These are phyloP conservation scores for Phrynocephalus guinanensis DNA, from an alignment of 2,797 vertebrate species.

Conservation along the genomic window DNA sequence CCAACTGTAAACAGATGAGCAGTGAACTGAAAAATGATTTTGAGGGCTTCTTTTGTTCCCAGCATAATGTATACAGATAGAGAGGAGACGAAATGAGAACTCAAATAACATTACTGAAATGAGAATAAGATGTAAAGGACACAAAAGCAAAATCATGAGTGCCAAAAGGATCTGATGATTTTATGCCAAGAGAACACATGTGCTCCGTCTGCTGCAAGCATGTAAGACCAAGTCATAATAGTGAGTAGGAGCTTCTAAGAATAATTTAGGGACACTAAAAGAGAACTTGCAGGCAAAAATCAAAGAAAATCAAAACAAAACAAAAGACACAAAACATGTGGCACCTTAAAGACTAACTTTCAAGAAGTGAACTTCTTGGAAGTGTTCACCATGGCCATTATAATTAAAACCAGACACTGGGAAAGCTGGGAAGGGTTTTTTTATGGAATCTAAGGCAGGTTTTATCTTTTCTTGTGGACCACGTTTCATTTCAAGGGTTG, in stretches of 20 bases:
- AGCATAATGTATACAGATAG: constrained; percentile 59
- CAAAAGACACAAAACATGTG: no score
- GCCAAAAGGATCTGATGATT: constrained; percentile 42
- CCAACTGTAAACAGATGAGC: constrained; percentile 49
- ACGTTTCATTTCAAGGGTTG: background rate
- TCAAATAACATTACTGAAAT: constrained; percentile 46
- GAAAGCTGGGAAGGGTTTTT: background rate
- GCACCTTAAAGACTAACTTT: no score
- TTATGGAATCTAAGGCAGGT: background rate
- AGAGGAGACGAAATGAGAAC: constrained; percentile 52
- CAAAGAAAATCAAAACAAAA: no score
- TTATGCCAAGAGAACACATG: constrained; percentile 30
- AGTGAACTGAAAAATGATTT: constrained; percentile 46
- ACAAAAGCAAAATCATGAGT: constrained; percentile 53
- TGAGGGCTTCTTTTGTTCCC: constrained; percentile 47
- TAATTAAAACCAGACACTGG: background rate
- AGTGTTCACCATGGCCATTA: background rate
- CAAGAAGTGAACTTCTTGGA: background rate
- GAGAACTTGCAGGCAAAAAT: no score
- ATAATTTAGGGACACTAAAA: background rate
- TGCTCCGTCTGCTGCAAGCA: constrained; percentile 21
- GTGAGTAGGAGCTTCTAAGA: background rate
- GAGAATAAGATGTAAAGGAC: constrained; percentile 60
- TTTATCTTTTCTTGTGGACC: background rate
- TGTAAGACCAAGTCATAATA: constrained; percentile 14